Percentiles rank a stretch among this genome's conserved stretches.
Evolutionary conservation across 2,113 vertebrate species (phyloP).

Genomic region (Struthidea cinerea): DNA sequence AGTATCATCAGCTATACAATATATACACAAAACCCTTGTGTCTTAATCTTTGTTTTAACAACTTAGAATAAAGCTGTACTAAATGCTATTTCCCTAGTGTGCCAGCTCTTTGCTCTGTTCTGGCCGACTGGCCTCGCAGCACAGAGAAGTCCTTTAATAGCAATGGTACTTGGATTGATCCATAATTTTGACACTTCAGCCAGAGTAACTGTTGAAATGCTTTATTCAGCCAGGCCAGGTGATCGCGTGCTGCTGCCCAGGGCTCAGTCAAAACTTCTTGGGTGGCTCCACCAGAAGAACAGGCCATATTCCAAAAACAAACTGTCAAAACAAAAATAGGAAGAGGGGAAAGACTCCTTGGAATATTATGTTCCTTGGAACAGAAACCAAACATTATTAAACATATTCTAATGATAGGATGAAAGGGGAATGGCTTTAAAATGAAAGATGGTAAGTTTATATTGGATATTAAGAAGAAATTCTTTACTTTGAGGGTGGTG

Average conservation of each 20-base stretch:
- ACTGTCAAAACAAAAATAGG: slow-evolving; percentile 73
- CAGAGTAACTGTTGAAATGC: not conserved
- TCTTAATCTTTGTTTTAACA: slow-evolving; percentile 41
- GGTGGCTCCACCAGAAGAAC: slow-evolving; percentile 85
- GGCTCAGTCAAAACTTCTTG: slow-evolving; percentile 79
- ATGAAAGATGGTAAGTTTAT: not conserved
- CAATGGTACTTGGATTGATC: not conserved
- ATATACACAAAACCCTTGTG: slow-evolving; percentile 51
- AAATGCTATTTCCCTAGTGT: slow-evolving; percentile 2
- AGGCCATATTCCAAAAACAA: slow-evolving; percentile 92
- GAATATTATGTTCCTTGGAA: not conserved
- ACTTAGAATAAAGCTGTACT: slow-evolving; percentile 48
- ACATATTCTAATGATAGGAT: not conserved
- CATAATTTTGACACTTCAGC: not conserved
- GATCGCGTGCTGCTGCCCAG: not conserved
- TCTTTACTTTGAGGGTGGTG: not conserved
- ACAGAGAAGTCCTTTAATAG: slow-evolving; percentile 1
- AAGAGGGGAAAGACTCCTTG: slow-evolving; percentile 7
- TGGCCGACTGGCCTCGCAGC: not conserved
- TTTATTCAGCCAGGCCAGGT: slow-evolving; percentile 21
- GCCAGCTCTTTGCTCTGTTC: slow-evolving; percentile 19
- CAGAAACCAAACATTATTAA: not conserved
- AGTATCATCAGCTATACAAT: slow-evolving; percentile 39
- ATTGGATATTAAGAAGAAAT: not conserved
- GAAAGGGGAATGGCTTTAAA: not conserved